Evolutionary conservation across 2,797 vertebrate species (phyloP), one percentile per base, ranked within the genome.

Genomic region (Hephaestus fuliginosus): DNA sequence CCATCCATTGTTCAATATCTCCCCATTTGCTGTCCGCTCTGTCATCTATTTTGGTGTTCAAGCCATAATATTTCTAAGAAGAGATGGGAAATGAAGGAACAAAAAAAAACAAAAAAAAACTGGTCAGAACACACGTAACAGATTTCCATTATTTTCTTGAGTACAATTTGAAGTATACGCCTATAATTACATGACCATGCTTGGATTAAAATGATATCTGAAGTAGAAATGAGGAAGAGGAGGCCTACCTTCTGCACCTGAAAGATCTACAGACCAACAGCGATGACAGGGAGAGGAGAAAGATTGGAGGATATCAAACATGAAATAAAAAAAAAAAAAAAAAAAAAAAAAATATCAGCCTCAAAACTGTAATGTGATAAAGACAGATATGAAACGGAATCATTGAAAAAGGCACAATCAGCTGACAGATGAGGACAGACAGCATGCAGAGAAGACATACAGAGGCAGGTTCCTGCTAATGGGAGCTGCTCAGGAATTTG

Each of bases 1-100:
- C 98, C 98, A 99, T 99, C 98, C 98, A 99, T 53, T 98, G 98
- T 82, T 99, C 97, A 95, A 99, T 99, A 95, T 98, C 97, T 65
- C 97, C 97, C 97, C 97, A 99, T 89, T 97, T 98, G 93, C 93
- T 93, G 90, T 98, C 94, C 52, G 36, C 43, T 41, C 71, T 85
- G 41, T 93, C 92, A 11, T 95, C 94, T 63, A 72, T 7, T 81
- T 88, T 92, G 82, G 84, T 83, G 81, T 93, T 96, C 96, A 98
- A 95, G 92, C 97, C 97, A 87, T 97, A 99, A 93, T 99, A 99
- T 92, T 98, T 99, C 98, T 99, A 92, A 68, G 13, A 25, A 64
- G 64, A 71, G 36, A 78, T 20, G 36, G 61, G 52, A 82, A 57
- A 53, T 28, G 48, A 79, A 72, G 56, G 74, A 17, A 17, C 61